These are phyloP conservation scores for Apoderus coryli DNA, from an alignment of 2,888 invertebrate species.

Conservation along the genomic window DNA sequence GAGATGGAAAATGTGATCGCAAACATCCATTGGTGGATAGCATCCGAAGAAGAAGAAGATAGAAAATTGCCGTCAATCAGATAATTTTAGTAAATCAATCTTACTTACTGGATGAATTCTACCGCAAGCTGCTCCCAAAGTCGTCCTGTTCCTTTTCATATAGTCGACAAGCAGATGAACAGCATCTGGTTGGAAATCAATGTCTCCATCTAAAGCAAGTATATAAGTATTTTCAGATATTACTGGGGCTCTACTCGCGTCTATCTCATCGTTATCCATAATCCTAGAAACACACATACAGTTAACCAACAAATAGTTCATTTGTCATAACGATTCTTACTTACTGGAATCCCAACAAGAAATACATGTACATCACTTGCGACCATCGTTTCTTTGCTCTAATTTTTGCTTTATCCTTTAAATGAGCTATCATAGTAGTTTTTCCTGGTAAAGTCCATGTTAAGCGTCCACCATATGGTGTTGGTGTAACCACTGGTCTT, in stretches of 20 bases:
- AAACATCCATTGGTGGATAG: too few relatives aligned
- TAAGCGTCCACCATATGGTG: slow-evolving; percentile 76
- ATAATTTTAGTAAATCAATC: too few relatives aligned
- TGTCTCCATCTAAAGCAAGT: slow-evolving; percentile 76
- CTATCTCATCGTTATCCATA: slow-evolving; percentile 24
- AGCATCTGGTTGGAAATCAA: slow-evolving; percentile 72
- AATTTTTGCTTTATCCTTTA: slow-evolving; percentile 81
- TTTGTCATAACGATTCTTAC: too few relatives aligned
- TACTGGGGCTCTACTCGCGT: slow-evolving; percentile 38
- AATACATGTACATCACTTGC: slow-evolving; percentile 93
- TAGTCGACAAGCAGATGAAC: slow-evolving; percentile 66
- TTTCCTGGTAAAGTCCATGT: slow-evolving; percentile 75
- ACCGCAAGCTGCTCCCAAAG: slow-evolving; percentile 72
- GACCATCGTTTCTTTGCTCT: slow-evolving; percentile 87
- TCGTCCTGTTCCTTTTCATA: slow-evolving; percentile 65
- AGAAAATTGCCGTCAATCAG: too few relatives aligned
- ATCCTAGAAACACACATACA: slow-evolving; percentile 22
- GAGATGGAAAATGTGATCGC: too few relatives aligned
- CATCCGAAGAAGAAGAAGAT: too few relatives aligned
- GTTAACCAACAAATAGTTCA: too few relatives aligned
- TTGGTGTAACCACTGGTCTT: slow-evolving; percentile 60
- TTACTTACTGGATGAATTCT: slow-evolving; percentile 65
- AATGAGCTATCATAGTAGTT: slow-evolving; percentile 69
- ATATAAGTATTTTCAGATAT: slow-evolving; percentile 66
- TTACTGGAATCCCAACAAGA: slow-evolving; percentile 65